Base-by-base conservation (phyloP, 2,113 vertebrate species). In the Glareola pratincola region DNA sequence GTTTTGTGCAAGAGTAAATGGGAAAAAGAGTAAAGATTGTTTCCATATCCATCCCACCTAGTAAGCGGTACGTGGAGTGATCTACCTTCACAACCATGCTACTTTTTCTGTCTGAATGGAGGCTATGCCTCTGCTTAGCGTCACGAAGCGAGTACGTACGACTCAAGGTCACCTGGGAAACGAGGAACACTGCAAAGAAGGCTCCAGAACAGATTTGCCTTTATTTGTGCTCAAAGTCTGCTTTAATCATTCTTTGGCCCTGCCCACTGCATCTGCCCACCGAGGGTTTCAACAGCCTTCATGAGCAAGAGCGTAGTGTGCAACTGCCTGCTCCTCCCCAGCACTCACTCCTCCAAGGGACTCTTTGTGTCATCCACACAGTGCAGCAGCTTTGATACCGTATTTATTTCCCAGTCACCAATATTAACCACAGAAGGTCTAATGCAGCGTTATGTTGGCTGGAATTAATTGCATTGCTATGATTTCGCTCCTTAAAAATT, bases 281-380 rank as follows among this genome's bases (percentile, higher is more conserved):
- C 0, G 0, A 79, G 45, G 27, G 43, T 64, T 90, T 87, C 82
- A 83, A 18, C 5, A 64, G 17, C 13, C 15, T 73, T 67, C 59
- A 51, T 0, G 1, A 74, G 10, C 15, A 66, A 27, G 16, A n/a
- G 18, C 8, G 17, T 6, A 26, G 22, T 2, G 8, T 47, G 10
- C 27, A 51, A 17, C 29, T 36, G 32, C 11, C 22, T 43, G 36
- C 9, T 41, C 24, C 26, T 23, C 8, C 6, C 21, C 22, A 60
- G 20, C 2, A 0, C 21, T 45, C 16, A 18, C 34, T 72, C 14
- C 23, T 76, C 57, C 53, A 23, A 20, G 19, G 34, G 34, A 51
- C 21, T 16, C 22, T 41, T 16, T 60, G 21, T 34, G 30, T 43
- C 41, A 66, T 36, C 26, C 57, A 73, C 26, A 19, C 9, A 30